Conservation (phyloP, 37 sponge, comb jelly and placozoan genomes). For the Aphrocallistes beatrix region DNA sequence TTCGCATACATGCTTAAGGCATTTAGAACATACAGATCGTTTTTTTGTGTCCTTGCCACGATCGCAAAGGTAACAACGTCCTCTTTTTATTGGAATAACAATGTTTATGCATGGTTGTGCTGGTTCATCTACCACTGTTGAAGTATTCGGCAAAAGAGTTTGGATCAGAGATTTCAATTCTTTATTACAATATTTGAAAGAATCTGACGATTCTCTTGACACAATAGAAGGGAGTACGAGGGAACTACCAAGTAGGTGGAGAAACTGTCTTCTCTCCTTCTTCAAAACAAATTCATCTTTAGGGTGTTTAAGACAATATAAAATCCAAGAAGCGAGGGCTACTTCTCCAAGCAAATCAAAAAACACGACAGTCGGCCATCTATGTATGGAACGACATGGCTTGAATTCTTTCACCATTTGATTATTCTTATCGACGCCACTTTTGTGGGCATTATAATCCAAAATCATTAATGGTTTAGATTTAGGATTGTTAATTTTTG, state of each 20-base stretch:
- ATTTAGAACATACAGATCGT: not conserved
- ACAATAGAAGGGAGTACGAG: not conserved
- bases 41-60: not conserved
- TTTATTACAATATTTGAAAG: not conserved
- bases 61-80: not conserved
- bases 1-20: not conserved
- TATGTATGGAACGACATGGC: not conserved
- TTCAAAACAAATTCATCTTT: not conserved
- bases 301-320: not conserved
- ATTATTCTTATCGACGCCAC: not conserved
- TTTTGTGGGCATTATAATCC: not conserved
- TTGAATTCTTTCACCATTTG: not conserved
- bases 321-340: not conserved
- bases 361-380: not conserved
- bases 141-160: not conserved
- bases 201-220: not conserved
- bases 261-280: not conserved
- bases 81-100: not conserved
- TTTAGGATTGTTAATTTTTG: not conserved
- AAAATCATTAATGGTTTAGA: not conserved
- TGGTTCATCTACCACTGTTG: not conserved
- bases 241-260: not conserved
- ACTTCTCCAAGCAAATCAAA: not conserved
- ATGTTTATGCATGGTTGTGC: not conserved
- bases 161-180: not conserved